A percentile compares a stretch with the other conserved stretches of the same genome.
Evolutionary conservation across 53 echinoderm and acorn worm genomes (phyloP).

Genomic region (Paelopatides confundens): DNA sequence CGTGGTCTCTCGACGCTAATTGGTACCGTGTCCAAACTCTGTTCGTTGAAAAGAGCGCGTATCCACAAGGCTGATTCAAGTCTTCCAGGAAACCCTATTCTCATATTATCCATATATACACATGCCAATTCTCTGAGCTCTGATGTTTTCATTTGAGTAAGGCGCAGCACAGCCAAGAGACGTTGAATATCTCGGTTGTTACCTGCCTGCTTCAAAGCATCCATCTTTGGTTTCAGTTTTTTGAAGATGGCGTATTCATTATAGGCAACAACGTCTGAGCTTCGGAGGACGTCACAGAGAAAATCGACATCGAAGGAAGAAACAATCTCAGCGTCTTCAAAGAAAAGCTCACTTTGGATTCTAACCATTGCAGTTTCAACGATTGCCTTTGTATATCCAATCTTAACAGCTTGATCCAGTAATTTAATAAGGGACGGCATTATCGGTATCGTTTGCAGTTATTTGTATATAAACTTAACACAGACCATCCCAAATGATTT

Average conservation of each 20-base stretch:
- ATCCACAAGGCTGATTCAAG: slow-evolving; percentile 9
- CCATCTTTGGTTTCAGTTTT: slow-evolving; percentile 30
- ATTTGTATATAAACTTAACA: background rate
- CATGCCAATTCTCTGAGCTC: background rate
- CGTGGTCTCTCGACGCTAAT: slow-evolving; percentile 15
- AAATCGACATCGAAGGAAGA: slow-evolving; percentile 17
- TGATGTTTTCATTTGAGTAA: slow-evolving; percentile 9
- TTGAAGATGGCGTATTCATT: slow-evolving; percentile 30
- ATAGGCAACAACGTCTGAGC: slow-evolving; percentile 6
- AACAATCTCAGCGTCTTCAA: background rate
- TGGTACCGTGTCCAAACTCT: background rate
- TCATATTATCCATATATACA: background rate
- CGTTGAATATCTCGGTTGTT: background rate
- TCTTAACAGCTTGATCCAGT: background rate
- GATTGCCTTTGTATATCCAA: background rate
- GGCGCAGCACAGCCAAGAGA: slow-evolving; percentile 11
- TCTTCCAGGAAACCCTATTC: slow-evolving; percentile 10
- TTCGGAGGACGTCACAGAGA: slow-evolving; percentile 14
- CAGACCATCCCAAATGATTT: background rate
- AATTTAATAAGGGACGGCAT: background rate
- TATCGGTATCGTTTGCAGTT: background rate
- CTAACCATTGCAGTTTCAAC: background rate
- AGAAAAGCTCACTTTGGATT: background rate
- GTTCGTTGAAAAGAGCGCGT: slow-evolving; percentile 19
- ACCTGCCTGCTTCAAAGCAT: slow-evolving; percentile 5